These are phyloP conservation scores for Ramphastos sulfuratus DNA, from an alignment of 2,113 vertebrate genomes.

Conservation along the genomic window DNA sequence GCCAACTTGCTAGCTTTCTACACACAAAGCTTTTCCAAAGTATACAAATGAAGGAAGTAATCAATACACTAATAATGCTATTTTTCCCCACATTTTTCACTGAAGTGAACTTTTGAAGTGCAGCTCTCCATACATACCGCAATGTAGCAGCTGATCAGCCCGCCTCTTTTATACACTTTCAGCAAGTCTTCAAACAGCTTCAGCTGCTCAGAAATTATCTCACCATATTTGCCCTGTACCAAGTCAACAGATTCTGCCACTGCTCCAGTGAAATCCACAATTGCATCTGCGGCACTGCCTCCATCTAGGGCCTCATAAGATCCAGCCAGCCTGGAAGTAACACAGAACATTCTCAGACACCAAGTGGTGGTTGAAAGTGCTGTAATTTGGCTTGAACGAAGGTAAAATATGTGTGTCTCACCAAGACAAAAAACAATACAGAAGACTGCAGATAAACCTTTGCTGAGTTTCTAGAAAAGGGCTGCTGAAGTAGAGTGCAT, in stretches of 20 bases:
- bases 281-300: conserved; percentile 90
- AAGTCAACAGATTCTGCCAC: conserved; percentile 86
- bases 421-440: not conserved
- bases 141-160: conserved; percentile 92
- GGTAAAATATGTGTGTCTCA: not conserved
- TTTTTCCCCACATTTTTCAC: not conserved
- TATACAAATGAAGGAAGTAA: not conserved
- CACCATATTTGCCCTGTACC: conserved; percentile 75
- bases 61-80: not conserved
- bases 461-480: not conserved
- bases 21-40: not conserved
- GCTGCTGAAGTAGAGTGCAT: not conserved
- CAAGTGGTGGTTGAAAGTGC: not conserved
- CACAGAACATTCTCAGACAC: not conserved
- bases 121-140: conserved; percentile 62
- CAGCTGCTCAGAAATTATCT: conserved; percentile 79
- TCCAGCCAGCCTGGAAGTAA: conserved; percentile 81
- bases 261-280: conserved; percentile 94
- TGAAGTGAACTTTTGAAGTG: not conserved
- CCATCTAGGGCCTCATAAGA: conserved; percentile 93
- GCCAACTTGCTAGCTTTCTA: not conserved
- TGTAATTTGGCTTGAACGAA: not conserved
- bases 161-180: conserved; percentile 83
- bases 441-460: not conserved
- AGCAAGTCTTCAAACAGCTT: conserved; percentile 86